These are phyloP conservation scores for Oligia strigilis DNA, from an alignment of 2,888 invertebrate species.

Conservation along the genomic window DNA sequence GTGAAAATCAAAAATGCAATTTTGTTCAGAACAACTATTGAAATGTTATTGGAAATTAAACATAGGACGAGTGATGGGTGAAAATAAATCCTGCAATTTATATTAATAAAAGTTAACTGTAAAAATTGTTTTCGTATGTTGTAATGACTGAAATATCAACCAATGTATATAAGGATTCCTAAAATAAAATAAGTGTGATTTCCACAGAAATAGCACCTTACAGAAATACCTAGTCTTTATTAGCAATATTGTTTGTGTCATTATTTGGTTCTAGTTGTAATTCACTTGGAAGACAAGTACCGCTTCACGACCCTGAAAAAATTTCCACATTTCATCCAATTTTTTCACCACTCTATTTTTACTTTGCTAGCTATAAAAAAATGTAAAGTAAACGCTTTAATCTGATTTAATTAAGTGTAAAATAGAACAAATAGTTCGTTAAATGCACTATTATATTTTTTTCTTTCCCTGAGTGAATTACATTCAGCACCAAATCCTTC, in stretches of 20 bases:
- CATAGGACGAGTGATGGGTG: not conserved
- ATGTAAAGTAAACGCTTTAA: not conserved
- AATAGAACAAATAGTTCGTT: not conserved
- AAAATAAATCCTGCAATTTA: not conserved
- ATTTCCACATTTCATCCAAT: not conserved
- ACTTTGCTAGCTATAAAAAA: not conserved
- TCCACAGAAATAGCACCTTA: slow-evolving; percentile 41
- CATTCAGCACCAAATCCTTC: slow-evolving; percentile 9
- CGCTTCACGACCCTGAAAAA: not conserved
- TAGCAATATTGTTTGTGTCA: not conserved
- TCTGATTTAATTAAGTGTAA: not conserved
- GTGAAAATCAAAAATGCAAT: not conserved
- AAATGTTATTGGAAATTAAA: not conserved
- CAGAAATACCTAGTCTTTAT: slow-evolving; percentile 18
- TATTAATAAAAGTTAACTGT: not conserved
- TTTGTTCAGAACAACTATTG: not conserved
- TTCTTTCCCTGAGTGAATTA: slow-evolving; percentile 18
- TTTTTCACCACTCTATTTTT: not conserved
- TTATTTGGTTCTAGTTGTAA: slow-evolving; percentile 38
- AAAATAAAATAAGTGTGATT: slow-evolving; percentile 28
- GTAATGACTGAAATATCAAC: slow-evolving; percentile 35
- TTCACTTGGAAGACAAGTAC: slow-evolving; percentile 8
- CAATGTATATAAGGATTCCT: slow-evolving; percentile 16
- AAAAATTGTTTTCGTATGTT: not conserved
- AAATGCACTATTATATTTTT: not conserved